phyloP scores from a whole-genome alignment of 2,113 vertebrate genomes.

The Gopherus evgoodei region DNA sequence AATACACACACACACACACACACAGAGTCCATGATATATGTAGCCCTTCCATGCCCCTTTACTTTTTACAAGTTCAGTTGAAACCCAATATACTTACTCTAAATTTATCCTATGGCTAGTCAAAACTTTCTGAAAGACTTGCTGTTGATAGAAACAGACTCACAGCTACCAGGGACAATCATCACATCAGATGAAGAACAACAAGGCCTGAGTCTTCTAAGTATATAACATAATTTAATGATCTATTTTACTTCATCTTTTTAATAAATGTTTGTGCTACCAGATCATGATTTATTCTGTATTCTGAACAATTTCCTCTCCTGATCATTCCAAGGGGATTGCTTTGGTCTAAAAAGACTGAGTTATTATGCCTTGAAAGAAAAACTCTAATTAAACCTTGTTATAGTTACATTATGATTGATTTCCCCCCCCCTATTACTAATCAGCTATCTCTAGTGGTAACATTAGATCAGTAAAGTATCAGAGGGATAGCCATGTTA shows the following conservation, averaged over 20 bases:
- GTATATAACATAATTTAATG: background rate
- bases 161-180: background rate
- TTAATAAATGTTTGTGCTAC: background rate
- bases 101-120: fast-evolving
- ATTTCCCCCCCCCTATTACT: background rate
- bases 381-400: background rate
- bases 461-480: background rate
- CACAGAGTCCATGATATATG: background rate
- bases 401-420: background rate
- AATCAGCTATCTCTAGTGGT: background rate
- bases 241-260: background rate
- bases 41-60: fast-evolving
- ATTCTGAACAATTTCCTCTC: background rate
- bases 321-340: background rate
- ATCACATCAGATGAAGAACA: background rate
- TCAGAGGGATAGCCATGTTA: too few species aligned
- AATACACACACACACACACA: background rate
- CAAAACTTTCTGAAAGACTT: background rate
- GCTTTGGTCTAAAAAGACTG: background rate
- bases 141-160: background rate
- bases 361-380: background rate
- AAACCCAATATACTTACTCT: fast-evolving
- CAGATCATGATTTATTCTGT: fast-evolving
- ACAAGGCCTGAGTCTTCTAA: background rate
- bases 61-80: background rate